phyloP scores from a whole-genome alignment of 2,888 invertebrate species.

The Sycophila texana region DNA sequence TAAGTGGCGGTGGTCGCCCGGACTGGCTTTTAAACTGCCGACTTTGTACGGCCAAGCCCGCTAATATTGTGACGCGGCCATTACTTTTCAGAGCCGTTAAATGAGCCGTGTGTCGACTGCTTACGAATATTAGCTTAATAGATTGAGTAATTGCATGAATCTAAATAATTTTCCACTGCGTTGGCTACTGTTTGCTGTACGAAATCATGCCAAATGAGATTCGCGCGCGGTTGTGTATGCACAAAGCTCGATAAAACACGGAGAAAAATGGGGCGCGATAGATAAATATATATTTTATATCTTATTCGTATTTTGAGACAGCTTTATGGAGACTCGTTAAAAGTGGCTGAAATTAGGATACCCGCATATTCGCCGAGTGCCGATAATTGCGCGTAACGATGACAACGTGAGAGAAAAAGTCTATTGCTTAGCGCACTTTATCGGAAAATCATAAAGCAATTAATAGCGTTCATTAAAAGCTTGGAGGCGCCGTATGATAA shows the following conservation, averaged over 20 bases:
- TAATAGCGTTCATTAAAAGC: slow-evolving; percentile 73
- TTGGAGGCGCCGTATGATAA: slow-evolving; percentile 65
- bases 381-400: slow-evolving; percentile 51
- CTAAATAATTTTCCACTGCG: too few relatives aligned
- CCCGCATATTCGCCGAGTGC: slow-evolving; percentile 28
- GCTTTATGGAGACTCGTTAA: not conserved
- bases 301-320: too few relatives aligned
- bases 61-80: not conserved
- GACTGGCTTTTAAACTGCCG: not conserved
- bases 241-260: too few relatives aligned
- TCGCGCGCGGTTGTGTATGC: too few relatives aligned
- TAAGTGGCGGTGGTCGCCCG: slow-evolving; percentile 15
- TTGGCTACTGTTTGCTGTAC: too few relatives aligned
- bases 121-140: too few relatives aligned
- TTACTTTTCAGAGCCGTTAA: too few relatives aligned
- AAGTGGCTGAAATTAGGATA: slow-evolving; percentile 39
- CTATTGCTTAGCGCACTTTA: slow-evolving; percentile 69
- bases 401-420: slow-evolving; percentile 71
- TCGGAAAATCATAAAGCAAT: slow-evolving; percentile 75
- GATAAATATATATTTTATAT: too few relatives aligned
- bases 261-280: too few relatives aligned
- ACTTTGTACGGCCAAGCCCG: not conserved
- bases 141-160: too few relatives aligned
- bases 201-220: too few relatives aligned
- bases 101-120: too few relatives aligned